phyloP scores from a whole-genome alignment of 2,797 vertebrate genomes.

The Lepilemur ruficaudatus region DNA sequence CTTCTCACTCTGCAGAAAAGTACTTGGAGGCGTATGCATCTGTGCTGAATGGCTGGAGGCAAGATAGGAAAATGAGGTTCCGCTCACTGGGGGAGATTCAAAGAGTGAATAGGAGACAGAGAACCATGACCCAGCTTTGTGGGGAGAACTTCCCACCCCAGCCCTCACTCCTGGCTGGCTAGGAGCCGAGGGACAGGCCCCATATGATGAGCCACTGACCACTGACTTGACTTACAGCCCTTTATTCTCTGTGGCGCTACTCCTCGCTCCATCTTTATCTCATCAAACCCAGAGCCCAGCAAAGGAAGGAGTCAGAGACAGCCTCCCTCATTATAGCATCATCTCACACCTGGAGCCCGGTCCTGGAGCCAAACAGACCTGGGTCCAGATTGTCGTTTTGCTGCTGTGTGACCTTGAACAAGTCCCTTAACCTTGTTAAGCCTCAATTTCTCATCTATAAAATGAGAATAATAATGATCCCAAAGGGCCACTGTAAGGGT shows the following conservation, averaged over 20 bases:
- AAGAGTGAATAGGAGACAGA: background rate
- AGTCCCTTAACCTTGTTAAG: background rate
- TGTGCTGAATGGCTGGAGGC: background rate
- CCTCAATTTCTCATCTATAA: background rate
- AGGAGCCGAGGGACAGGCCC: background rate
- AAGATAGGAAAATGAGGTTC: background rate
- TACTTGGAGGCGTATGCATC: background rate
- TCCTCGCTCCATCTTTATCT: background rate
- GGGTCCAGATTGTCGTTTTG: background rate
- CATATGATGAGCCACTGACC: background rate
- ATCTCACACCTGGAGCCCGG: background rate
- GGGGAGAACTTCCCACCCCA: background rate
- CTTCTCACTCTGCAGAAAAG: background rate
- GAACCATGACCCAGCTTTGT: background rate
- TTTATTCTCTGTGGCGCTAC: background rate
- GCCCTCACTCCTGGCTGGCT: background rate
- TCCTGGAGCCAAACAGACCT: background rate
- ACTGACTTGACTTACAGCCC: background rate
- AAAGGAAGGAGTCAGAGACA: background rate
- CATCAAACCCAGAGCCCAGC: background rate
- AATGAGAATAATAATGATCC: background rate
- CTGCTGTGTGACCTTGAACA: background rate
- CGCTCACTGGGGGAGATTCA: background rate
- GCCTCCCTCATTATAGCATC: background rate
- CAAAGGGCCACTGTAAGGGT: background rate